Evolutionary conservation across 2,888 invertebrate genomes (phyloP).

Genomic region (Drosophila anomelani): DNA sequence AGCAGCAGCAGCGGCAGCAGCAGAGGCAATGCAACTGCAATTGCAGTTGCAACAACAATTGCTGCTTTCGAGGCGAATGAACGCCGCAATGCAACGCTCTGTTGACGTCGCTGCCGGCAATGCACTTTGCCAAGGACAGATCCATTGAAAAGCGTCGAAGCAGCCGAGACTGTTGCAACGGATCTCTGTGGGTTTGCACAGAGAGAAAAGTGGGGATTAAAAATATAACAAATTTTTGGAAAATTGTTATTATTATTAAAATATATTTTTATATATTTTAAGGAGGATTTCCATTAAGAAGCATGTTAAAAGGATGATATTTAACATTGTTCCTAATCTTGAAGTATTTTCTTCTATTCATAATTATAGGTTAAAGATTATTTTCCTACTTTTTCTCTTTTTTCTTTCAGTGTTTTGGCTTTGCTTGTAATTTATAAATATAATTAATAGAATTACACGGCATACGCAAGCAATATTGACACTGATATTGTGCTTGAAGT

Average conservation of each 20-base stretch:
- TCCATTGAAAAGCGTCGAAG: conserved; percentile 80
- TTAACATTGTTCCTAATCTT: no score
- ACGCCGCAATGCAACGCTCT: conserved; percentile 63
- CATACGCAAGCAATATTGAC: conserved; percentile 75
- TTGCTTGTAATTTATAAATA: conserved; percentile 54
- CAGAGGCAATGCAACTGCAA: conserved; percentile 14
- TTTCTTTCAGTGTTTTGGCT: conserved; percentile 1
- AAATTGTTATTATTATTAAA: background rate
- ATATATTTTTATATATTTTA: background rate
- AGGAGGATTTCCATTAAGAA: background rate
- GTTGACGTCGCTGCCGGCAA: conserved; percentile 70
- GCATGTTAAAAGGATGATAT: no score
- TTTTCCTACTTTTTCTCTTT: no score
- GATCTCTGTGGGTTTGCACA: conserved; percentile 34
- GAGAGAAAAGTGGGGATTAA: background rate
- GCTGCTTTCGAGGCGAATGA: conserved; percentile 71
- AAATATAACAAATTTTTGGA: accelerated
- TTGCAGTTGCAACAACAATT: conserved; percentile 28
- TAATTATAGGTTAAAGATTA: no score
- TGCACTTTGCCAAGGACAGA: conserved; percentile 84
- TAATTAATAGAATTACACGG: conserved; percentile 59
- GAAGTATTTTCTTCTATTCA: background rate
- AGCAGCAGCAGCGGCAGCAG: conserved; percentile 13
- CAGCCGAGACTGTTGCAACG: conserved; percentile 32
- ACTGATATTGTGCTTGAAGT: conserved; percentile 70